phyloP scores from a whole-genome alignment of 2,797 vertebrate species.

The Gobio occitaniae region DNA sequence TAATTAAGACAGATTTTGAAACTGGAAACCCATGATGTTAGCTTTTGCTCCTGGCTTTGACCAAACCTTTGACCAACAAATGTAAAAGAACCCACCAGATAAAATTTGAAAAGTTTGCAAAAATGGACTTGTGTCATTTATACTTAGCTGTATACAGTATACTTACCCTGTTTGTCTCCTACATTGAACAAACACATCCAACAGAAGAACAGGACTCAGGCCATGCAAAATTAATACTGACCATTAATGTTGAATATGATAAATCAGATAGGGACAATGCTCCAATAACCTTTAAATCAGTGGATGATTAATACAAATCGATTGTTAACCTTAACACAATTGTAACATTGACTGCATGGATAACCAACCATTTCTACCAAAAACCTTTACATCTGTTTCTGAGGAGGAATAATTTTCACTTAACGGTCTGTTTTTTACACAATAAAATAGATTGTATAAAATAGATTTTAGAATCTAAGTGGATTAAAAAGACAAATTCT shows the following conservation, averaged over 20 bases:
- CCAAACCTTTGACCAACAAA: slow-evolving; percentile 57
- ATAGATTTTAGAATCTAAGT: background rate
- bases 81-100: slow-evolving; percentile 49
- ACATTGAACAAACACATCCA: background rate
- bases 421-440: background rate
- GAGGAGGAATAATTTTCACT: background rate
- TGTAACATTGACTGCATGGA: background rate
- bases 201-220: background rate
- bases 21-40: slow-evolving; percentile 71
- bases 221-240: background rate
- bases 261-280: too few species aligned
- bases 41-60: slow-evolving; percentile 73
- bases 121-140: slow-evolving; percentile 45
- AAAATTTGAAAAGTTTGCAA: slow-evolving; percentile 63
- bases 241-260: background rate
- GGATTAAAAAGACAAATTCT: background rate
- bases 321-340: background rate
- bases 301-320: background rate
- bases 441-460: background rate
- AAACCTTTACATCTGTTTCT: background rate
- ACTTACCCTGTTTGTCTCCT: background rate
- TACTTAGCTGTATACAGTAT: background rate
- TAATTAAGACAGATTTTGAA: slow-evolving; percentile 62
- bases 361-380: background rate
- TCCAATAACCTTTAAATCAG: background rate